Evolutionary conservation across 35 echinoderm and acorn worm species (phyloP).

Genomic region (Heliocidaris tuberculata): DNA sequence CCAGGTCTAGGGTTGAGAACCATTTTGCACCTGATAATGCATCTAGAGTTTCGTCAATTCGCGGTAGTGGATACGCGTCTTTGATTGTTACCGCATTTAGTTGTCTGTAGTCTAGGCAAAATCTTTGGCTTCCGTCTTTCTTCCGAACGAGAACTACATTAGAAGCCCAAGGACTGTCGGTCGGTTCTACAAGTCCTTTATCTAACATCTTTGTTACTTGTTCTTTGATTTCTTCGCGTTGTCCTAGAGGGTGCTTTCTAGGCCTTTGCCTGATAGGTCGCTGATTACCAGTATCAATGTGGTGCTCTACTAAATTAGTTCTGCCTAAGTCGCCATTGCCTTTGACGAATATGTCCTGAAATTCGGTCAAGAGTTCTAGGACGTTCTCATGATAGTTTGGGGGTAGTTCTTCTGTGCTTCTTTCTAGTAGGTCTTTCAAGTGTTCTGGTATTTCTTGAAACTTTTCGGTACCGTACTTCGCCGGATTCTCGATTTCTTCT

Average conservation of each 20-base stretch:
- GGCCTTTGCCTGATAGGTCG: slow-evolving; percentile 49
- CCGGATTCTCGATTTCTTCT: background rate
- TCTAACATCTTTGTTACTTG: slow-evolving; percentile 47
- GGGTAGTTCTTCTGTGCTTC: background rate
- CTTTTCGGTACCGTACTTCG: background rate
- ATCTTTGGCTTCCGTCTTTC: slow-evolving; percentile 52
- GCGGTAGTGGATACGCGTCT: slow-evolving; percentile 65
- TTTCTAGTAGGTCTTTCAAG: background rate
- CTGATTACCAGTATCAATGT: slow-evolving; percentile 43
- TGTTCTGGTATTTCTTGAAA: background rate
- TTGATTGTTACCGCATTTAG: slow-evolving; percentile 46
- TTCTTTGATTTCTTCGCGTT: slow-evolving; percentile 49
- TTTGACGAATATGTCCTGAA: slow-evolving; percentile 57
- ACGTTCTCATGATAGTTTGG: background rate
- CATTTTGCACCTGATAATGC: slow-evolving; percentile 44
- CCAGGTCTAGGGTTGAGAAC: slow-evolving; percentile 69
- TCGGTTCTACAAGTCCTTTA: slow-evolving; percentile 55
- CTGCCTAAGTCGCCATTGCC: slow-evolving; percentile 54
- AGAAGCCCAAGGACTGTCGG: slow-evolving; percentile 60
- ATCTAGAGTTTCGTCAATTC: slow-evolving; percentile 70
- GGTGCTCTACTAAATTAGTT: slow-evolving; percentile 61
- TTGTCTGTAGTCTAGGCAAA: slow-evolving; percentile 63
- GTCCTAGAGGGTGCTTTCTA: slow-evolving; percentile 15
- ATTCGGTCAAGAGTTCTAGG: slow-evolving; percentile 35
- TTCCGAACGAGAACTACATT: slow-evolving; percentile 53